Conservation (phyloP, 2,113 vertebrate genomes). For the Rhodinocichla rosea region DNA sequence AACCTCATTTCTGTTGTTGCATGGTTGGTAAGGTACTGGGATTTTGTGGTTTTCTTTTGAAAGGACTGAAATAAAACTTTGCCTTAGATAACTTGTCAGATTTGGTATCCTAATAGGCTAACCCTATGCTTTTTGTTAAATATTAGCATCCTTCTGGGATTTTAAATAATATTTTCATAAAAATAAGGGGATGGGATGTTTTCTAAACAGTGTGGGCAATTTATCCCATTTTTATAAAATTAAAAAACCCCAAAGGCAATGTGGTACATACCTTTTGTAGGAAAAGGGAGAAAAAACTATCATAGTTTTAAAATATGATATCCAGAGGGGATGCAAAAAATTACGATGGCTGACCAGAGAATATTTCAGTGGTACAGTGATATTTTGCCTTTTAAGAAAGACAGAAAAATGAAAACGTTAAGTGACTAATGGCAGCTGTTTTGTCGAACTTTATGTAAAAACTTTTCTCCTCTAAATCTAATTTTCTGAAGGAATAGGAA, state of each 20-base stretch:
- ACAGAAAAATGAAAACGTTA: neutral
- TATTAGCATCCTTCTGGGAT: neutral
- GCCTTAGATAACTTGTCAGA: neutral
- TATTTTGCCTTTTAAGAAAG: neutral
- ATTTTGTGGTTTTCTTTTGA: slow-evolving; percentile 2
- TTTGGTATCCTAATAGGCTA: neutral
- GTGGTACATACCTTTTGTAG: neutral
- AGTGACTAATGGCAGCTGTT: neutral
- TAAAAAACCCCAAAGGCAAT: neutral
- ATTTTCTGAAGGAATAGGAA: neutral
- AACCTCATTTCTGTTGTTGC: neutral
- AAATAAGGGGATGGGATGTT: neutral
- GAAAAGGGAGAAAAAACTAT: neutral
- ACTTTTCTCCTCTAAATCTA: neutral
- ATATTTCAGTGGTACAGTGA: neutral
- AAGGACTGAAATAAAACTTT: neutral
- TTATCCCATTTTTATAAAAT: neutral
- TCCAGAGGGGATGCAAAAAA: neutral
- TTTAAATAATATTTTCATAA: neutral
- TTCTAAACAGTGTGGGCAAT: neutral
- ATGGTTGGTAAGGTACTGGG: neutral
- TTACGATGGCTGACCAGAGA: neutral
- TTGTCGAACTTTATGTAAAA: neutral
- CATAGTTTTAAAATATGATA: neutral
- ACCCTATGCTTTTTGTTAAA: neutral